These are phyloP conservation scores for Morinoia aosen DNA, from an alignment of 2,888 invertebrate species.

Conservation along the genomic window DNA sequence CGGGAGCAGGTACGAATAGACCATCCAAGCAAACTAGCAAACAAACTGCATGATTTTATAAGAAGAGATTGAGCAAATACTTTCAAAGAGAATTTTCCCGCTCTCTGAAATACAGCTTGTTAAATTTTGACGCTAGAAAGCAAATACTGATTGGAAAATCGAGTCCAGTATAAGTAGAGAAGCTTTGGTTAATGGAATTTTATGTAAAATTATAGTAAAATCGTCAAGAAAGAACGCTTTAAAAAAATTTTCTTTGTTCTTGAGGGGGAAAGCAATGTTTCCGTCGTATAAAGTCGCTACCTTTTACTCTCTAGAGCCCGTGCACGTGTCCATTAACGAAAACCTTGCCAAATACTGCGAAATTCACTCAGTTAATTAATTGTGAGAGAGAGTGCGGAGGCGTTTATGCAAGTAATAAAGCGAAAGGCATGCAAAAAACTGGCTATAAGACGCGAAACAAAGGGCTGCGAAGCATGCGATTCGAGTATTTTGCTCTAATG, in stretches of 20 bases:
- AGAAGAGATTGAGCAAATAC: no score
- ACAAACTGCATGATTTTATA: no score
- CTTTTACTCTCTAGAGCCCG: neutral
- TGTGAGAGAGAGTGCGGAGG: conserved; percentile 1
- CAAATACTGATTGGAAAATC: no score
- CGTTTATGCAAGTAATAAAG: conserved; percentile 10
- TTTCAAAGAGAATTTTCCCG: no score
- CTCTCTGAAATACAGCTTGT: no score
- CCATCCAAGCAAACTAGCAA: no score
- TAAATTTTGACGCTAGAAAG: no score
- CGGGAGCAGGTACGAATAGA: no score
- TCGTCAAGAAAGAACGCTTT: neutral
- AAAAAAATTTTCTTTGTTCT: neutral
- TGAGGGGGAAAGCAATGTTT: neutral
- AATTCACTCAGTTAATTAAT: conserved; percentile 6
- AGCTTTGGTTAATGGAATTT: neutral
- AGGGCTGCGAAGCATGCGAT: conserved; percentile 19
- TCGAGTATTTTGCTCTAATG: conserved; percentile 30
- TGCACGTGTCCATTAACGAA: neutral
- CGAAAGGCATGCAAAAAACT: neutral
- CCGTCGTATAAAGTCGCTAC: neutral
- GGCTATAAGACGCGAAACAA: neutral
- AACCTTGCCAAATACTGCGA: neutral
- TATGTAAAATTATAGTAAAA: neutral
- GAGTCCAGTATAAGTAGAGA: neutral